Evolutionary conservation across 2,888 invertebrate genomes (phyloP), one percentile per base, ranked within the genome.

Genomic region (Epinotia demarniana): DNA sequence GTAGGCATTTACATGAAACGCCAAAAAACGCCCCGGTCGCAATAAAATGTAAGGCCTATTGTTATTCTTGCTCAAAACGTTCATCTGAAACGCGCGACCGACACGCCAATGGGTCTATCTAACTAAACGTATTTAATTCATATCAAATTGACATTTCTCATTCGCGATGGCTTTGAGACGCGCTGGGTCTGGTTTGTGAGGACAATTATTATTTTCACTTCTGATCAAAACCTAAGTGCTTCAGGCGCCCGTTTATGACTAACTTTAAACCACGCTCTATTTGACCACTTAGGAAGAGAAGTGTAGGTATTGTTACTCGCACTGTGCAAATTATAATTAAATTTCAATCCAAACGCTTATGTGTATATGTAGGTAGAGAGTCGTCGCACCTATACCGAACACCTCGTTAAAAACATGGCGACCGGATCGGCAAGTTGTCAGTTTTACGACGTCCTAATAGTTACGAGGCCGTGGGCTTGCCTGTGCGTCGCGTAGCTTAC

Each of bases 371-470:
- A 13, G 49, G 16, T 16, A 16, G 16, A 16, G 16, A 49, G 49
- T 49, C 4, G 3, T 16, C 49, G 49, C 49, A 16, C 49, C 4
- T 49, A 16, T 16, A 16, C 49, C 39, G 18, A 16, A n/a, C 9
- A 61, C 60, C 27, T 27, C 60, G 27, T 61, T 33, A 61, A 23
- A 58, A 61, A 27, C 58, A 27, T 13, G 58, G 27, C 58, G 58
- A 16, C 49, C 49, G 16, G 16, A 12, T 49, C 49, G 49, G 16
- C 16, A 16, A 49, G 12, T 58, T 58, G 23, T 58, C 58, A 58
- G 60, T 23, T 60, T 60, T n/a, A 60, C 60, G 60, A 5, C 16
- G 13, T 13, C 60, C 33, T 60, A 60, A 60, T 33, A n/a, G n/a
- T n/a, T n/a, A 9, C 8, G 27, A 16, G 33, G 33, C 60, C 16